phyloP scores from a whole-genome alignment of 2,797 vertebrate genomes.

The Anguilla pacifica region DNA sequence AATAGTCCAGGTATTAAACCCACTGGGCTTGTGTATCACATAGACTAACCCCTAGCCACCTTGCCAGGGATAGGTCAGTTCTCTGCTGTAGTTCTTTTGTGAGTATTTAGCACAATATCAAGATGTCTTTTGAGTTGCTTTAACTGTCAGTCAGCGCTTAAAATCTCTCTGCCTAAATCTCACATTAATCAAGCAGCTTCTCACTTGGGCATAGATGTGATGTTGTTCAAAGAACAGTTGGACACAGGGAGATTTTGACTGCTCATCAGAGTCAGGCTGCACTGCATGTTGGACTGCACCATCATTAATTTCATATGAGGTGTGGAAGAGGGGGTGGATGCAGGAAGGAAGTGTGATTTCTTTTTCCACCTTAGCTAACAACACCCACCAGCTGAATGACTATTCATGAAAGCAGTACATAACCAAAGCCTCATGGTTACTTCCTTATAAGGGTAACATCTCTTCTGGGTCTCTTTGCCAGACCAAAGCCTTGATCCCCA shows the following conservation, averaged over 20 bases:
- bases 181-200: neutral
- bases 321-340: slow-evolving; percentile 19
- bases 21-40: neutral
- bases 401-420: slow-evolving; percentile 12
- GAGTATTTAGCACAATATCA: slow-evolving; percentile 5
- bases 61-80: neutral
- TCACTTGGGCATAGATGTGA: neutral
- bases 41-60: neutral
- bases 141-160: slow-evolving; percentile 5
- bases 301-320: slow-evolving; percentile 27
- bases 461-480: neutral
- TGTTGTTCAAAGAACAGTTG: neutral
- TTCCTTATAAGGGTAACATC: neutral
- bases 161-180: neutral
- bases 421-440: neutral
- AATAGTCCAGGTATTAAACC: neutral
- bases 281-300: slow-evolving; percentile 6
- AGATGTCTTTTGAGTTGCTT: slow-evolving; percentile 9
- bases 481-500: neutral
- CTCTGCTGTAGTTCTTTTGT: neutral
- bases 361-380: slow-evolving; percentile 12
- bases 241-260: slow-evolving; percentile 8
- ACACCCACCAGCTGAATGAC: slow-evolving; percentile 21
- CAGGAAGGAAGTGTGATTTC: slow-evolving; percentile 18
- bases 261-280: slow-evolving; percentile 15